A percentile compares a stretch with the other conserved stretches of the same genome.
phyloP scores from a whole-genome alignment of 2,888 invertebrate species.

The Lacanobia oleracea region DNA sequence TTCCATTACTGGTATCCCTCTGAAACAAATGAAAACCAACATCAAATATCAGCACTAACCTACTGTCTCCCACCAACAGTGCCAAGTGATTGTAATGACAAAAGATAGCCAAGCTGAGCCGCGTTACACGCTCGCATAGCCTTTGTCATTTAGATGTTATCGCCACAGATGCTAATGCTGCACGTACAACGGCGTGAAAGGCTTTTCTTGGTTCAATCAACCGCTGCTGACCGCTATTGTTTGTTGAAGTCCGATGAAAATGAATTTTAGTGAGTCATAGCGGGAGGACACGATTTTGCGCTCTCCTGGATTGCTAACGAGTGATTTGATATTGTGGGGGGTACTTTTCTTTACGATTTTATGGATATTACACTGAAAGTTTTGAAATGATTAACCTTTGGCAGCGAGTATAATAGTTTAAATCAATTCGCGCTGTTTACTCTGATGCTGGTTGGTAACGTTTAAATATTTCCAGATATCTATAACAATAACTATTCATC shows the following conservation, averaged over 20 bases:
- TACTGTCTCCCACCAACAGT: conserved; percentile 50
- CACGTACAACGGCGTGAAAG: conserved; percentile 75
- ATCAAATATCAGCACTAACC: conserved; percentile 47
- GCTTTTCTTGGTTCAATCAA: conserved; percentile 73
- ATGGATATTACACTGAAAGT: not conserved
- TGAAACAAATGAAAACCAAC: conserved; percentile 1
- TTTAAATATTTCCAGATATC: too few relatives aligned
- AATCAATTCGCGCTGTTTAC: too few relatives aligned
- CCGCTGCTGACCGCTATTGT: conserved; percentile 67
- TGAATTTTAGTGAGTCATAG: conserved; percentile 60
- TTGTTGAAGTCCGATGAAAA: conserved; percentile 51
- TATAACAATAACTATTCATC: too few relatives aligned
- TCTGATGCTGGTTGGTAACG: too few relatives aligned
- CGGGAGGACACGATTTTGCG: conserved; percentile 6
- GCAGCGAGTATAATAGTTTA: too few relatives aligned
- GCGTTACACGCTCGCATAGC: conserved; percentile 81
- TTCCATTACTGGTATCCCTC: too few relatives aligned
- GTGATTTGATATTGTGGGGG: not conserved
- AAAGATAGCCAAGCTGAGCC: conserved; percentile 73
- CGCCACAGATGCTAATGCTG: conserved; percentile 77
- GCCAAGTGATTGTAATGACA: conserved; percentile 76
- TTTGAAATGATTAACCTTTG: not conserved
- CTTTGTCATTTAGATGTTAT: conserved; percentile 83
- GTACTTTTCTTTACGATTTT: not conserved
- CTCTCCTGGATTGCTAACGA: conserved; percentile 2